Conservation (phyloP, 2,113 vertebrate genomes). For the Zapornia atra region DNA sequence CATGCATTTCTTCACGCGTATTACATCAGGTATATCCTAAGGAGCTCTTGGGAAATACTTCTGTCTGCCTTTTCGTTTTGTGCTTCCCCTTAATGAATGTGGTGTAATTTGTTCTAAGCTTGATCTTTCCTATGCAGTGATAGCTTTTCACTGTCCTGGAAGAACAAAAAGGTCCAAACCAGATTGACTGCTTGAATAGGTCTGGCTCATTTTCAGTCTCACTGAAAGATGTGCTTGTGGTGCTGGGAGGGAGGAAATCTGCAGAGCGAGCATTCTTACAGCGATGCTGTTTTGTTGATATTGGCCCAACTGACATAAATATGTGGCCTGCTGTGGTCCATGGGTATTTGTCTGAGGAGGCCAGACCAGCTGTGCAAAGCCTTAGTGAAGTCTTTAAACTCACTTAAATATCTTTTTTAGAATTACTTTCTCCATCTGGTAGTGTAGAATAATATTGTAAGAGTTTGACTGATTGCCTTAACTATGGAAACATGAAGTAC, state of each 20-base stretch:
- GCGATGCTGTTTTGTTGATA: neutral
- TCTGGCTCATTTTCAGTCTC: neutral
- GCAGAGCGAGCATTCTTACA: neutral
- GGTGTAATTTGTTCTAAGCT: neutral
- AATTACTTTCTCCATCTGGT: conserved; percentile 7
- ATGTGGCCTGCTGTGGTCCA: neutral
- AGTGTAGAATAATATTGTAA: neutral
- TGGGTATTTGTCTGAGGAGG: neutral
- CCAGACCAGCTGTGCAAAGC: neutral
- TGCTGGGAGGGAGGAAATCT: neutral
- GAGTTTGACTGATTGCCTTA: neutral
- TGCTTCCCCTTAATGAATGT: neutral
- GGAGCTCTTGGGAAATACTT: neutral
- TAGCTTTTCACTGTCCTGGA: neutral
- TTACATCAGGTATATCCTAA: neutral
- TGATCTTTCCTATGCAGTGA: neutral
- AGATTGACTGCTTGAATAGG: neutral
- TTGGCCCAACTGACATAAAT: neutral
- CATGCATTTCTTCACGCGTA: neutral
- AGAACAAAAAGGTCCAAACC: neutral
- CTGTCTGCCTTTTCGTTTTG: neutral
- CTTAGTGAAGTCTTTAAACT: neutral
- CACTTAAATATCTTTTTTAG: neutral
- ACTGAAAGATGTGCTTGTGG: neutral
- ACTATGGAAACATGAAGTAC: neutral